phyloP scores from a whole-genome alignment of 2,797 vertebrate genomes.

The Falco naumanni region DNA sequence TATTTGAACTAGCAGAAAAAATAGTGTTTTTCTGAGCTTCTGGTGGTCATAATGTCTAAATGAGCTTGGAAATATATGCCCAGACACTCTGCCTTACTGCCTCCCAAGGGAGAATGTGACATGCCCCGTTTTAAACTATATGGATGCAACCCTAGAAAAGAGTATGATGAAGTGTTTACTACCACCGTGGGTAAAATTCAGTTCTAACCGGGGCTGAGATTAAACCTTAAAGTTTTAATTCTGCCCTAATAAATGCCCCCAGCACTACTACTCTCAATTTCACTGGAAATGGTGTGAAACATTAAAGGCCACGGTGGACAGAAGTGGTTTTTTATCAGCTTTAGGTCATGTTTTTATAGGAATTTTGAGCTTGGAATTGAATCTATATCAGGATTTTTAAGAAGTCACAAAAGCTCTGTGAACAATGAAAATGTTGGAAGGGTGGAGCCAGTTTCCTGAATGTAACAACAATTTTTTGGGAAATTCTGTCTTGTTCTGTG shows the following conservation, averaged over 20 bases:
- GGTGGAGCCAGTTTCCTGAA: not conserved
- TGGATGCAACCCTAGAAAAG: not conserved
- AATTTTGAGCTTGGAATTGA: not conserved
- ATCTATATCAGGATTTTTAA: not conserved
- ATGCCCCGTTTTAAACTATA: not conserved
- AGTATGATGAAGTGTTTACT: not conserved
- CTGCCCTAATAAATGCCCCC: not conserved
- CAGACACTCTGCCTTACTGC: not conserved
- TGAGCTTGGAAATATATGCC: not conserved
- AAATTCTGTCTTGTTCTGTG: not conserved
- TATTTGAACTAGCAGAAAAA: not conserved
- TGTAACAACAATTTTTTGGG: not conserved
- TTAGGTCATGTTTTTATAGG: not conserved
- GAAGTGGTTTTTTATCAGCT: not conserved
- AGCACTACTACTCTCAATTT: not conserved
- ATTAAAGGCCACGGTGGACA: not conserved
- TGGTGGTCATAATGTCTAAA: not conserved
- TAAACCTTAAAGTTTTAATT: not conserved
- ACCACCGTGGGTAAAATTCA: not conserved
- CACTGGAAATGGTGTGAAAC: not conserved
- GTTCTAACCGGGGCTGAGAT: not conserved
- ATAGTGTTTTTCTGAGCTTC: fast-evolving
- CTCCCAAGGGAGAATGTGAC: fast-evolving
- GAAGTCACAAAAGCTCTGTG: not conserved
- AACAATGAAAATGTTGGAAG: not conserved